Evolutionary conservation across 2,797 vertebrate species (phyloP), one percentile per base, ranked within the genome.

Genomic region (Psittacula derbiana): DNA sequence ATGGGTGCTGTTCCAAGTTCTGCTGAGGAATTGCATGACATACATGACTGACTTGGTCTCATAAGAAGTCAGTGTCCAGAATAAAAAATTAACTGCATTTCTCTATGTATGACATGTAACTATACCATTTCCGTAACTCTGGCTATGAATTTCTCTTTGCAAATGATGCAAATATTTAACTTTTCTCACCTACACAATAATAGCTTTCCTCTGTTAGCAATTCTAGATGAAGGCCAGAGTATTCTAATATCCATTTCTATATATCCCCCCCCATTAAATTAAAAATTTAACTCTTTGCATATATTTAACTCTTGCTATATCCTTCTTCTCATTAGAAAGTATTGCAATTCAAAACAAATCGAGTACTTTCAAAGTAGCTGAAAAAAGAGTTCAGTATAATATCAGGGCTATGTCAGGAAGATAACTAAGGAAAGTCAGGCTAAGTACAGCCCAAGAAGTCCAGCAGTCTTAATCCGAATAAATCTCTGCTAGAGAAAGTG

Each of bases 21-120:
- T 94, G 36, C 62, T 70, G 88, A 43, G 46, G 38, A 88, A 62
- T 6, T 81, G 11, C 5, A 24, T 47, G 13, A 49, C 13, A 12
- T 25, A 33, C 0, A 0, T 53, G 31, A 57, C 15, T 52, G 49
- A 61, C 43, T 81, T 6, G 1, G 31, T 38, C 43, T 8, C 2
- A 0, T 24, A 70, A 70, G n/a, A 89, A 89, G 28, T 50, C 81
- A 36, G n/a, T 47, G 36, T 18, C n/a, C 75, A 18, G 79, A 82
- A 41, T 70, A 90, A 7, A 2, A 88, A 90, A 80, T 79, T 3
- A 72, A 69, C 41, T 49, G 40, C 30, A 11, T 86, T 87, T 90
- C 44, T 60, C 41, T n/a, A 6, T 31, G 12, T 61, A 72, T n/a
- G 14, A 3, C 61, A 58, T 44, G 38, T 50, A 91, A 28, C 27